Evolutionary conservation across 2,113 vertebrate species (phyloP), one percentile per base, ranked within the genome.

Genomic region (Xiphophorus hellerii): DNA sequence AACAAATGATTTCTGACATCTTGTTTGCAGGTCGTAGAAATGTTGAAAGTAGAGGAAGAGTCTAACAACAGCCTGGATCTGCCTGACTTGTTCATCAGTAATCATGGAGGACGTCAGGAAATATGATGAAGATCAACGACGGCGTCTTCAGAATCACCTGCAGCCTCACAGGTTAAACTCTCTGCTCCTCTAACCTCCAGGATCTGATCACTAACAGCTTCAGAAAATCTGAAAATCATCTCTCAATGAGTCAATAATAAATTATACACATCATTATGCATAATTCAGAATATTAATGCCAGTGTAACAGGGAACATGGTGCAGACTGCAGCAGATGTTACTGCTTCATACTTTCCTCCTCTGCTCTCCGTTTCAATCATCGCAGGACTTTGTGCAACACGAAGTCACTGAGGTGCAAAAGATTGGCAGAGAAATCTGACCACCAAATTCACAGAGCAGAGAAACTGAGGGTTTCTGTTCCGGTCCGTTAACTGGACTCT

Each of bases 321-420:
- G 70, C 73, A 81, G 82, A 74, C 74, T 62, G 25, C 71, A 62
- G 85, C 71, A 85, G 25, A 82, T 71, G 76, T 83, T 86, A 86
- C 88, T 88, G 81, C 83, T 88, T 87, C 71, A 83, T 80, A 74
- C 78, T 81, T 81, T 78, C 79, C 73, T 75, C 77, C 91, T 92
- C 87, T 86, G 77, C 44, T 69, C 68, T 84, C 60, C 25, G 76
- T 82, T 85, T 89, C 69, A 74, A 84, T 83, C 69, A 73, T 75
- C 61, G 2, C 62, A 64, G 77, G 80, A 72, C 64, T 77, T 87
- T 77, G 90, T 87, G 44, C 77, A 74, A 81, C 71, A 82, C 70
- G 73, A 62, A 84, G 58, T 86, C 72, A 83, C 65, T 87, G 80
- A 86, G 69, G 81, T 87, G 54, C 60, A 75, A 83, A 82, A 76